These are phyloP conservation scores for Strix occidentalis DNA, from an alignment of 2,797 vertebrate genomes.

Conservation along the genomic window DNA sequence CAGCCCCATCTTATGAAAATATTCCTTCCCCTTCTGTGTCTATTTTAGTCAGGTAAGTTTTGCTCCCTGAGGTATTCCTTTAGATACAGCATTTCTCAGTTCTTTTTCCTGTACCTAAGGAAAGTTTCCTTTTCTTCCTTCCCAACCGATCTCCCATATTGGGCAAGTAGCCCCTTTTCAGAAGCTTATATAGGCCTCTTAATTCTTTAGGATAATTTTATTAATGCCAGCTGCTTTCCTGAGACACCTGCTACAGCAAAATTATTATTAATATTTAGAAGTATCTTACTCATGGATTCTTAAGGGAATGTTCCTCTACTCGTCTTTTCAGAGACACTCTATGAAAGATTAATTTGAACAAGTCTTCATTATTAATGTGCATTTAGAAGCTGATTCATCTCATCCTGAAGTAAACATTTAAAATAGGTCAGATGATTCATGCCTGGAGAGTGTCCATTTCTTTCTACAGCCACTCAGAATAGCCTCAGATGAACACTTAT, in stretches of 20 bases:
- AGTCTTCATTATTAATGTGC: not conserved
- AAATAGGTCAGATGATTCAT: not conserved
- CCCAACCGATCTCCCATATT: not conserved
- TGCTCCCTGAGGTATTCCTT: not conserved
- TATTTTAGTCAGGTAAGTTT: not conserved
- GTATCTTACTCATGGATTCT: not conserved
- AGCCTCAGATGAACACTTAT: not conserved
- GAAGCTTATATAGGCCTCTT: not conserved
- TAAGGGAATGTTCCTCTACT: not conserved
- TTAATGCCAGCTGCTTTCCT: not conserved
- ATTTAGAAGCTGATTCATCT: not conserved
- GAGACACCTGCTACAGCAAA: not conserved
- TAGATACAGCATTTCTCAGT: not conserved
- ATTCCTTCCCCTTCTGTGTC: not conserved
- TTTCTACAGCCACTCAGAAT: not conserved
- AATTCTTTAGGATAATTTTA: not conserved
- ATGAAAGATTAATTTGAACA: not conserved
- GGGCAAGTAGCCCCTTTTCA: not conserved
- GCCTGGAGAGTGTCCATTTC: not conserved
- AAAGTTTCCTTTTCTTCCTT: not conserved
- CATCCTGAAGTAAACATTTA: not conserved
- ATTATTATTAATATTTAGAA: not conserved
- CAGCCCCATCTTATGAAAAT: not conserved
- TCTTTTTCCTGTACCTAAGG: not conserved
- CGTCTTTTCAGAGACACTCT: not conserved